Evolutionary conservation across 2,888 invertebrate species (phyloP), one percentile per base, ranked within the genome.

Genomic region (Ischnura elegans): DNA sequence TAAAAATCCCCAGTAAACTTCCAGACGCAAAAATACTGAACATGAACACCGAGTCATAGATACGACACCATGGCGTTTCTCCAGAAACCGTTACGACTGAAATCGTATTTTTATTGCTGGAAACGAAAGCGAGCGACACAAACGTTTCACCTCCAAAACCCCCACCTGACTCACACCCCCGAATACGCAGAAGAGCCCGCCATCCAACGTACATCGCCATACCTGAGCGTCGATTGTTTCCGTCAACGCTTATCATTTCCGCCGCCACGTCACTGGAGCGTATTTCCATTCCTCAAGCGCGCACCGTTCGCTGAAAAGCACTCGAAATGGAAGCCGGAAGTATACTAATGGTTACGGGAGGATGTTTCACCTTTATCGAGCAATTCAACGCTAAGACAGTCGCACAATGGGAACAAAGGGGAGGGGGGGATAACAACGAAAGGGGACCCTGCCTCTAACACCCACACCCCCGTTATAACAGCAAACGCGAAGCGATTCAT

Each of bases 301-400:
- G 29, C 36, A 0, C 66, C 66, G 16, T 76, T 76, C 66, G 29
- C 66, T 76, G 29, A 76, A 51, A 29, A 36, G 66, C 66, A 76
- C 66, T 76, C 66, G 66, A 36, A 76, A 76, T 76, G 66, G 66
- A 76, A 76, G 25, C 66, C 66, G 66, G 66, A 76, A 76, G 66
- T 76, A 29, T 76, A 76, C 66, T 76, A 76, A 76, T 76, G 66
- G 66, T 10, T 76, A 51, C 66, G 66, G 66, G 66, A 76, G 66
- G 66, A 76, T 76, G 66, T 76, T 76, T 29, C 66, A 76, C 66
- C 66, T 76, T 76, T 76, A 76, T 76, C 66, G 66, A 76, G 66
- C 66, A 76, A 76, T 76, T 29, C 66, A 76, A 76, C 66, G 36
- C 36, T 29, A 29, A 76, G 66, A 76, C 66, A 36, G 66, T 0